Evolutionary conservation across 2,797 vertebrate species (phyloP), one percentile per base, ranked within the genome.

Genomic region (Poecilia wingei): DNA sequence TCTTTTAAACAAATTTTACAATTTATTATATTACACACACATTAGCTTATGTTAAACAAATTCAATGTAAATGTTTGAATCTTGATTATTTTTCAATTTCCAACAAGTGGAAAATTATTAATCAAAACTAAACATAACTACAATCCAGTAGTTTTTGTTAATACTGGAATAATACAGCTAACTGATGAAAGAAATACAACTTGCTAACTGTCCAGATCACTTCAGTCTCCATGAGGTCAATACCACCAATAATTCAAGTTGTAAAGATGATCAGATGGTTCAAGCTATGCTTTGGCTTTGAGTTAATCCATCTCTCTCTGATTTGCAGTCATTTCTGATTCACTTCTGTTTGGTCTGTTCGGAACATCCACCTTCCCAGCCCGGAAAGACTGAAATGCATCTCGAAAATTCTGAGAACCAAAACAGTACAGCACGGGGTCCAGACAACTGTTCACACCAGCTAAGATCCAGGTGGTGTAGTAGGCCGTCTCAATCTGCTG

Each of bases 401-500:
- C 86, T 31, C 82, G 91, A 43, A 96, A 95, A 31, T 80, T 92
- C 6, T 80, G 87, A 0, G 90, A 95, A 33, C 92, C 93, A 72
- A 94, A 95, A 46, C 87, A 94, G 76, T 94, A 94, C 9, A 95
- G 45, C 9, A 96, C 71, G 0, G 95, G 95, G 59, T 94, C 94
- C 72, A 95, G 87, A 71, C 94, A 96, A 69, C 93, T 91, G 84
- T 96, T 96, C 28, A 93, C 80, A 25, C 92, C 94, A 3, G 91
- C 83, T 6, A 96, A 76, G 76, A 94, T 82, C 80, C 92, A 93
- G 12, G 91, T 92, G 10, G 41, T 0, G 0, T 95, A 95, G 81
- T 93, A 95, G 0, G 87, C 87, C 0, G 85, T 79, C 84, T 95
- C 94, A 0, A 86, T 16, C 20, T 28, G 41, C 9, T 73, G 71